Evolutionary conservation across 2,113 vertebrate genomes (phyloP), one percentile per base, ranked within the genome.

Genomic region (Anolis carolinensis): DNA sequence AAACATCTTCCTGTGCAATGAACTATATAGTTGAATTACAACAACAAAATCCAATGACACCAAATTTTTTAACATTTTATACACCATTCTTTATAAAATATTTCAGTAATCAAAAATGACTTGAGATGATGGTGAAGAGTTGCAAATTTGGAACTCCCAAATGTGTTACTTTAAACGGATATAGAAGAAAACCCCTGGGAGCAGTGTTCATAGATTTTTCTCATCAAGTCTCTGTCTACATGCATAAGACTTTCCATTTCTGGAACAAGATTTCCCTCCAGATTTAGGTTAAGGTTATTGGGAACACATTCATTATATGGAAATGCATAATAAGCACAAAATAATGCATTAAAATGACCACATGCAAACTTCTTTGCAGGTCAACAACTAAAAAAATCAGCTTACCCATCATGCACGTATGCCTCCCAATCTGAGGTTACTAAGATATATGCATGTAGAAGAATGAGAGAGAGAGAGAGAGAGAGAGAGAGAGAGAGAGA

Each of bases 241-340:
- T 77, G 48, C 75, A 77, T 77, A 30, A 32, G 48, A 52, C 6
- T 50, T 77, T 50, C 25, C 75, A 48, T 50, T 52, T 77, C 75
- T 77, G 48, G 48, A 77, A 77, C 27, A 77, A n/a, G 44, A 77
- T 50, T 77, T 77, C 75, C 75, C 30, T 52, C 48, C 75, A 77
- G 48, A 77, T 16, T 52, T 77, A 77, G 11, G 44, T 52, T 52
- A 77, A 52, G 75, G 48, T 77, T 77, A 77, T n/a, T 77, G 23
- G 74, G 75, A 77, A 77, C 75, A 77, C 14, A 39, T 52, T 76
- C 11, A 16, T 50, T 76, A 48, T 52, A 76, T 20, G 2, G 52
- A 77, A 77, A 52, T n/a, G 75, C 75, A 77, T 52, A 52, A 50
- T n/a, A 77, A 77, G 75, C 48, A 32, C 25, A 67, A 67, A 67